Conservation (phyloP, 64 coral and sea anemone species). For the Montipora cactus region DNA sequence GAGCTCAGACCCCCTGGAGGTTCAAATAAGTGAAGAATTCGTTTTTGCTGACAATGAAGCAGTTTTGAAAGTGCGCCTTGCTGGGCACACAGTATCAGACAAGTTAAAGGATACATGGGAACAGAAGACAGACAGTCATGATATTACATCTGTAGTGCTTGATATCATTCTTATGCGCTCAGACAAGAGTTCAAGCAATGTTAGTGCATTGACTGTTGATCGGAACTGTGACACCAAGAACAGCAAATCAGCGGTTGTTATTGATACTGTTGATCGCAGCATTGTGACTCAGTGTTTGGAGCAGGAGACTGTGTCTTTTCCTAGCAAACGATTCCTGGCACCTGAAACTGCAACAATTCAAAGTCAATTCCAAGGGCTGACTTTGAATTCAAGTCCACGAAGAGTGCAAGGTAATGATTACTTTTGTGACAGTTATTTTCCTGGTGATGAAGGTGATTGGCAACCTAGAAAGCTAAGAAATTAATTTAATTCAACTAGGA, state of each 20-base stretch:
- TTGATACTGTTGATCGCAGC: conserved; percentile 42
- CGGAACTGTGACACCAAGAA: neutral
- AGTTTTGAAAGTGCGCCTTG: neutral
- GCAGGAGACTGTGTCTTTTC: conserved; percentile 17
- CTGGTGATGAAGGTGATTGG: too few species aligned
- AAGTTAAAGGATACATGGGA: neutral
- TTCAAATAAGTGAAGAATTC: neutral
- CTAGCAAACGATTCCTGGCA: neutral
- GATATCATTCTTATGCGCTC: neutral
- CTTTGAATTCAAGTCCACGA: neutral
- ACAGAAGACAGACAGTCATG: neutral
- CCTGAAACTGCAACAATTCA: neutral
- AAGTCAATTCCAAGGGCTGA: neutral
- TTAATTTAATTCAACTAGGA: too few species aligned
- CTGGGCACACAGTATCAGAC: neutral
- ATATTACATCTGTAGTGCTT: neutral
- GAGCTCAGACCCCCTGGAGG: neutral
- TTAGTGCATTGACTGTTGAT: neutral
- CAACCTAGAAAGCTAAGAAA: too few species aligned
- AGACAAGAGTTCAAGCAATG: neutral
- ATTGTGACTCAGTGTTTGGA: conserved; percentile 37
- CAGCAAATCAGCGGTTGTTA: neutral
- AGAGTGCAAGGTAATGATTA: conserved; percentile 36
- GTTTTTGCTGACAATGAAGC: neutral
- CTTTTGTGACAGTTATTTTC: neutral